Base-by-base conservation (phyloP, 1,140 invertebrate species). In the Pseudoatta argentina region DNA sequence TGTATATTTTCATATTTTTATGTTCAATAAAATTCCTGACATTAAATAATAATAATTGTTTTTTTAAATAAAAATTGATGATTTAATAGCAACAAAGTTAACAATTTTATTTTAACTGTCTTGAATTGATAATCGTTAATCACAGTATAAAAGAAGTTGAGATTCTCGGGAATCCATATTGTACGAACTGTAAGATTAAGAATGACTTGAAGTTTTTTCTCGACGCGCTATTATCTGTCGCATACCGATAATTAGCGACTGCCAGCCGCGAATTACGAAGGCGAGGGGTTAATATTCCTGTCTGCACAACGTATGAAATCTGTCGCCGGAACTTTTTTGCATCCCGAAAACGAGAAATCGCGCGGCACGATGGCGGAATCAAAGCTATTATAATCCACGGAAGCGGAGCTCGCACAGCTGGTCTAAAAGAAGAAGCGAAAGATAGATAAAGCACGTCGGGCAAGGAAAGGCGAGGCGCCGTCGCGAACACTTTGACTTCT, bases 401-500 rank as follows among this genome's bases (percentile, higher is more conserved):
- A 61, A 63, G 51, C 53, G 44, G 12, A n/a, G 76, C 14, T 39
- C 27, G 39, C 34, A 16, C 77, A 39, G 87, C 57, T 69, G 81
- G 87, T 73, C 86, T 55, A 71, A 89, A 85, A 87, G 27, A 85
- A 89, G 88, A 67, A 57, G 24, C 69, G 24, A 27, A 59, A 63
- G 44, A 77, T 30, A 39, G 81, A 85, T 75, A 76, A 83, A 90
- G 87, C 64, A 39, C 27, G 73, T 71, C 57, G 61, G 86, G 66
- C 39, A 85, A 85, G 82, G 57, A 87, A 82, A 90, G 81, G 87
- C 88, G 83, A 91, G 89, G 89, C 82, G 88, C 82, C 82, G 83
- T 69, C 81, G 63, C 87, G 77, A 90, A 89, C 91, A 88, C 89
- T 88, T 81, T 73, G 89, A 91, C 88, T 91, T 92, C 87, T 91